Conservation (phyloP, 2,797 vertebrate species). For the Pangasius macronema region DNA sequence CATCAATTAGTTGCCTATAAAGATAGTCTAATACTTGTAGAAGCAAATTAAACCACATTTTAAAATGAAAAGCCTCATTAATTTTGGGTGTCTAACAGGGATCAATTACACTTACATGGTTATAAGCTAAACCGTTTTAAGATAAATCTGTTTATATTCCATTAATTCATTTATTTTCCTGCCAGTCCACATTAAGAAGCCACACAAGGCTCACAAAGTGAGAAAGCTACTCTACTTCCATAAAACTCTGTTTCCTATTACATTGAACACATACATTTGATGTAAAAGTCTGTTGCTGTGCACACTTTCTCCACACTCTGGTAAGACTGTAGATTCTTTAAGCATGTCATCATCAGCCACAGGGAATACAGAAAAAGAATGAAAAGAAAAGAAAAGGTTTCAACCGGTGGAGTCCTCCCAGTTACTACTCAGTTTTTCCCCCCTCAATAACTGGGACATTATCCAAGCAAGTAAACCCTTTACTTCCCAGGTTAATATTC, state of each 20-base stretch:
- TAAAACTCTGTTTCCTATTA: neutral
- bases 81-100: neutral
- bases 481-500: neutral
- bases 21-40: neutral
- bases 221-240: neutral
- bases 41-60: neutral
- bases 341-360: slow-evolving; percentile 39
- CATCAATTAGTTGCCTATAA: neutral
- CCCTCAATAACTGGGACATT: neutral
- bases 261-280: neutral
- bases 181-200: neutral
- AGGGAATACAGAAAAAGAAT: neutral
- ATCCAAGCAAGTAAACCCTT: neutral
- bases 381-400: neutral
- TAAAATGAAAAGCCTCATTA: neutral
- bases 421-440: slow-evolving; percentile 16
- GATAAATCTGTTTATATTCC: neutral
- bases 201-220: neutral
- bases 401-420: neutral
- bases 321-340: slow-evolving; percentile 17
- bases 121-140: neutral
- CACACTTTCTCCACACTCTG: neutral
- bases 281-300: neutral
- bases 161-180: neutral
- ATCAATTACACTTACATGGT: neutral